phyloP scores from a whole-genome alignment of 2,797 vertebrate species.

The Odontamblyopus lacepedii region DNA sequence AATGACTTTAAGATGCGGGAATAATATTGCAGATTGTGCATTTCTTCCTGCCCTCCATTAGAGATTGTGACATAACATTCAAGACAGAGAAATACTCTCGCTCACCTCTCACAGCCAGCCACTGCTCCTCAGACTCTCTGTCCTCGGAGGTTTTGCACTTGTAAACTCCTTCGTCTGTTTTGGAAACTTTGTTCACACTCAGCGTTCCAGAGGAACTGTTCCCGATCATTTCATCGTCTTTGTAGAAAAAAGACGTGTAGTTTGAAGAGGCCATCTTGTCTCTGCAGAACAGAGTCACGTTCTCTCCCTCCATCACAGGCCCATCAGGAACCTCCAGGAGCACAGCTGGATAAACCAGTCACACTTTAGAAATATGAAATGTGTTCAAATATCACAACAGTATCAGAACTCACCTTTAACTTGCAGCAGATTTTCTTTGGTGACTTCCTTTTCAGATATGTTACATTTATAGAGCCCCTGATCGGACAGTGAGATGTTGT shows the following conservation, averaged over 20 bases:
- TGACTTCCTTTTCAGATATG: too few relatives aligned
- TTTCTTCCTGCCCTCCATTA: too few relatives aligned
- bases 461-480: neutral
- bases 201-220: slow-evolving; percentile 26
- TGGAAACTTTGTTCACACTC: slow-evolving; percentile 9
- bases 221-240: slow-evolving; percentile 25
- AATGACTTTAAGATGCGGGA: too few relatives aligned
- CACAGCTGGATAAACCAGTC: slow-evolving; percentile 21
- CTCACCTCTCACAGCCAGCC: slow-evolving; percentile 46
- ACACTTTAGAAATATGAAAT: neutral
- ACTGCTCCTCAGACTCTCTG: slow-evolving; percentile 32
- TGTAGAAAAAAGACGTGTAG: slow-evolving; percentile 39
- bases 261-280: neutral
- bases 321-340: slow-evolving; percentile 49
- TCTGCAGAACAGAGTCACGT: slow-evolving; percentile 38
- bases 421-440: neutral
- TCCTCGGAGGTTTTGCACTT: slow-evolving; percentile 32
- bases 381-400: neutral
- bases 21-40: too few relatives aligned
- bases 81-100: slow-evolving; percentile 9
- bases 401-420: neutral
- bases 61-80: neutral
- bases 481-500: slow-evolving; percentile 6
- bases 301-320: slow-evolving; percentile 27
- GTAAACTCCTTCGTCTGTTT: slow-evolving; percentile 51